Evolutionary conservation across 1,140 invertebrate species (phyloP).

Genomic region (Drosophila yakuba): DNA sequence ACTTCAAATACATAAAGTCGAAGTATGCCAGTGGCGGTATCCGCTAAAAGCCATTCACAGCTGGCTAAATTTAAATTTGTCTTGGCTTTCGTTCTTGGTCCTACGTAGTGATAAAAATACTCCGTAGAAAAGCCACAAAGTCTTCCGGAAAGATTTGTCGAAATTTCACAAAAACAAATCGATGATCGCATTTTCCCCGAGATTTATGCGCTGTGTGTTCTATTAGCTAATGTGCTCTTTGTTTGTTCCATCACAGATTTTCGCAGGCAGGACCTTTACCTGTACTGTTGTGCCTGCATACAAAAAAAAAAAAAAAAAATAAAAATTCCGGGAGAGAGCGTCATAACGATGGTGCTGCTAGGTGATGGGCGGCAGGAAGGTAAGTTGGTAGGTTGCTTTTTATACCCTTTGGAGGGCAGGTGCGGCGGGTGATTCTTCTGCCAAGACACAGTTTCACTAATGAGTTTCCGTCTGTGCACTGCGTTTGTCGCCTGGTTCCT

Average conservation of each 20-base stretch:
- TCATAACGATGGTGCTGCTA: conserved; percentile 58
- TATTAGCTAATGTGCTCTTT: conserved; percentile 14
- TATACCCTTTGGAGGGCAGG: background rate
- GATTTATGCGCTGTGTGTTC: background rate
- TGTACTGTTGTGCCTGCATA: no score
- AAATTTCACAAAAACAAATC: background rate
- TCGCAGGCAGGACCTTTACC: background rate
- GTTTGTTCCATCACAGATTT: background rate
- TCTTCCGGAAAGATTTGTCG: conserved; percentile 13
- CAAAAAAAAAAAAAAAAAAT: background rate
- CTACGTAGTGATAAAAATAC: conserved; percentile 10
- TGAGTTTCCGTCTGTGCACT: conserved; percentile 71
- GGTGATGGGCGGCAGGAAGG: conserved; percentile 35
- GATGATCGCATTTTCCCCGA: background rate
- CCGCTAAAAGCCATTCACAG: conserved; percentile 32
- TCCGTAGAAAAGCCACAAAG: conserved; percentile 21
- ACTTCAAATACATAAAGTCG: background rate
- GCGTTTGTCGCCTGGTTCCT: conserved; percentile 22
- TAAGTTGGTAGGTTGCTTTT: background rate
- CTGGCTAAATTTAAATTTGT: conserved; percentile 23
- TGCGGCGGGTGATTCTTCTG: conserved; percentile 5
- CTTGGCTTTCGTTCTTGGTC: conserved; percentile 9
- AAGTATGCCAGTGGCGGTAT: conserved; percentile 21
- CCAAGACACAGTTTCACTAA: conserved; percentile 77
- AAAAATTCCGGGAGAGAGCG: conserved; percentile 9